Conservation (phyloP, 2,113 vertebrate species). For the Actinemys pallida region DNA sequence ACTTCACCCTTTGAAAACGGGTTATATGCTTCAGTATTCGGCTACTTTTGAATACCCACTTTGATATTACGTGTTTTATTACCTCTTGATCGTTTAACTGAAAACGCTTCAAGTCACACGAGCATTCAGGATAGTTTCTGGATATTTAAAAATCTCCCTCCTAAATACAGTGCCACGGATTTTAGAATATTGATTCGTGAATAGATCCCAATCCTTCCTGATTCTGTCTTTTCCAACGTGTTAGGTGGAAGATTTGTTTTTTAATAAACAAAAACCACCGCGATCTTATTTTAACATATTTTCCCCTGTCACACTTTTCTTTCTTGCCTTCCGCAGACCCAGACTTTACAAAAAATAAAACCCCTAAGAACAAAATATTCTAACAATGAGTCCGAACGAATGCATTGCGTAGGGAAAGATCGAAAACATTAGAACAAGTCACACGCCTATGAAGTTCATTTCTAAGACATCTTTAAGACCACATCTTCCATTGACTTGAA, state of each 20-base stretch:
- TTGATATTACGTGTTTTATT: background rate
- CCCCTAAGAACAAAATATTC: accelerated
- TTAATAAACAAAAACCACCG: background rate
- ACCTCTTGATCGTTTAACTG: background rate
- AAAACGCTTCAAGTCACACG: background rate
- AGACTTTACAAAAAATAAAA: background rate
- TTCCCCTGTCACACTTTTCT: background rate
- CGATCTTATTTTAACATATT: background rate
- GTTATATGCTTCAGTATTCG: background rate
- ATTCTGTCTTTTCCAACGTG: background rate
- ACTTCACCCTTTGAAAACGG: background rate
- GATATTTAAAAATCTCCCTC: background rate
- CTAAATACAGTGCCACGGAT: background rate
- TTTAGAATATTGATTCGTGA: background rate
- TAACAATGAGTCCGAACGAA: accelerated
- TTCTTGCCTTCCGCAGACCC: background rate
- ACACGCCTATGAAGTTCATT: background rate
- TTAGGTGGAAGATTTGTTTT: background rate
- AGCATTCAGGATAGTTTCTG: background rate
- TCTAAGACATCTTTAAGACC: background rate
- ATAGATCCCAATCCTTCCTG: background rate
- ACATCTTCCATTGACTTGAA: background rate
- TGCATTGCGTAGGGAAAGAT: background rate
- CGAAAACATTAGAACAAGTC: accelerated
- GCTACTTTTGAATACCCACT: accelerated